These are phyloP conservation scores for Pelodytes ibericus DNA, from an alignment of 2,797 vertebrate species.

Conservation along the genomic window DNA sequence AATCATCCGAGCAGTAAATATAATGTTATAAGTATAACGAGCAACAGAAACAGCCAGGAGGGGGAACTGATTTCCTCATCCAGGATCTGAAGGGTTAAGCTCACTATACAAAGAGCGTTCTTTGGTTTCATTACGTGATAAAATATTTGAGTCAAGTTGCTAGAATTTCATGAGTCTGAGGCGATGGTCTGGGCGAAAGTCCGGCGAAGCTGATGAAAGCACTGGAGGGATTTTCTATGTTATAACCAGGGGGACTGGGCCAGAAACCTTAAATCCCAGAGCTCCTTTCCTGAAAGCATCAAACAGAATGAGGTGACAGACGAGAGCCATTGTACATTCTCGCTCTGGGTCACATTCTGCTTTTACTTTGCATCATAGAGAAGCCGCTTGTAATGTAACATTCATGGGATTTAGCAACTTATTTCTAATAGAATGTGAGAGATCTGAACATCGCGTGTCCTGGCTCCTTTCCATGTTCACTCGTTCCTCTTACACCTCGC, in stretches of 20 bases:
- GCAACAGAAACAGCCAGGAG: too few relatives aligned
- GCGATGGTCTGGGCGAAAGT: conserved; percentile 40
- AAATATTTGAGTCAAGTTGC: not conserved
- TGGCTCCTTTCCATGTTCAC: too few relatives aligned
- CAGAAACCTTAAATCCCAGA: conserved; percentile 67
- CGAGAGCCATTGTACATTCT: conserved; percentile 69
- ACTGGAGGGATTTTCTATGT: conserved; percentile 44
- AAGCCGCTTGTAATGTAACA: conserved; percentile 72
- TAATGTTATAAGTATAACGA: too few relatives aligned
- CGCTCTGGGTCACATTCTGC: conserved; percentile 69
- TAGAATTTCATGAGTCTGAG: not conserved
- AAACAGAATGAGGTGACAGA: conserved; percentile 78
- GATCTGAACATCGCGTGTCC: not conserved
- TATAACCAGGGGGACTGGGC: conserved; percentile 61
- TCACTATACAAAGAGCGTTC: conserved; percentile 64
- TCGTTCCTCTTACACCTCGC: too few relatives aligned
- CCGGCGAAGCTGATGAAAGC: conserved; percentile 73
- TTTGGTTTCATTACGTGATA: conserved; percentile 45
- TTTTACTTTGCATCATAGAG: conserved; percentile 66
- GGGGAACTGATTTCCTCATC: too few relatives aligned
- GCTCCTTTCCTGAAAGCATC: conserved; percentile 70
- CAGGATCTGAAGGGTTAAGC: not conserved
- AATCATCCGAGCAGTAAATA: too few relatives aligned
- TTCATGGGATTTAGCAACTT: conserved; percentile 64
- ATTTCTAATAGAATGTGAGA: not conserved